Evolutionary conservation across 1,140 invertebrate species (phyloP), one percentile per base, ranked within the genome.

Genomic region (Coptotermes formosanus): DNA sequence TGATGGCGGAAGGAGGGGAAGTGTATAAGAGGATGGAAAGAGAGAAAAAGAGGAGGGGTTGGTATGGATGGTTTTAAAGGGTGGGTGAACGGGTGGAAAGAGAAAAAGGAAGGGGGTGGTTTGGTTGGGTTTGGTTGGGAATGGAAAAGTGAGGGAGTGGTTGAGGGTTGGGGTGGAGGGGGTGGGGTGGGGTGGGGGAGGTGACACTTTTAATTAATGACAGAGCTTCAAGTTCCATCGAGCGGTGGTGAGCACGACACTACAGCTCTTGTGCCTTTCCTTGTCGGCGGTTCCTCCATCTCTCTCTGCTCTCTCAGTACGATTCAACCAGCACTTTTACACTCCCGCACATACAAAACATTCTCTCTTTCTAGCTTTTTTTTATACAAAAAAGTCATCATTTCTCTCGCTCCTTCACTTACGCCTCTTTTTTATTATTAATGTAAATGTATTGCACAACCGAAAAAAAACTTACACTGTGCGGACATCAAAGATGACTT

Each of bases 151-250:
- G n/a, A 30, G 64, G 64, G 64, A 75, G 25, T 11, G 64, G 64
- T 75, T 75, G 64, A 21, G 64, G 64, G n/a, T 9, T 30, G 64
- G 64, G 25, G 64, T n/a, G 25, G 25, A n/a, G 64, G 30, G 64
- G n/a, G 25, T 30, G 64, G 64, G 25, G 64, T n/a, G 25, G 25
- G 64, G 64, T 75, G 64, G n/a, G 25, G 64, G 82, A 82, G 82
- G 82, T 83, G 82, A 83, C 82, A 83, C 82, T 44, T 83, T 83
- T 83, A 83, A 83, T 83, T 83, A 83, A 83, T 83, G 82, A 83
- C 82, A 45, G 43, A 44, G 82, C 82, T 83, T 83, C 82, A 83
- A 83, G 43, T 45, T 45, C 48, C 48, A 83, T 83, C 48, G 82
- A 83, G 64, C 64, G 64, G 64, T 75, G 64, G 64, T 25, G 64